Evolutionary conservation across 2,113 vertebrate genomes (phyloP), one percentile per base, ranked within the genome.

Genomic region (Electrona antarctica): DNA sequence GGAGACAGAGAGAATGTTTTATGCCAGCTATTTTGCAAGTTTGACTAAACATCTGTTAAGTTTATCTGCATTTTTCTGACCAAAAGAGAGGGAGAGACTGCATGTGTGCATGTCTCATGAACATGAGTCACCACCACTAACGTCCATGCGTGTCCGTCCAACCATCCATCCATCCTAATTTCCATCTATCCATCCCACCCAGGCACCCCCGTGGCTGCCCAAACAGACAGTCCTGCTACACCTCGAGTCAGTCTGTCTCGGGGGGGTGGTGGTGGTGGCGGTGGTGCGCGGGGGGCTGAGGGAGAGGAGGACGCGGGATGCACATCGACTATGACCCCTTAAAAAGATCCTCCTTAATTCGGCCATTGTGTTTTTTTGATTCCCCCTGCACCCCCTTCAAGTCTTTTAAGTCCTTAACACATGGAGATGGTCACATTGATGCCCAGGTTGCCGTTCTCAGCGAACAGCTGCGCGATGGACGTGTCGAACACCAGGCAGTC

Each of bases 381-480:
- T 41, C 33, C 59, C 58, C 45, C 70, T 65, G 54, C 65, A 51
- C 54, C 45, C 58, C 51, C 3, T 8, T 41, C 51, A 2, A 47
- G 51, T 56, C 45, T 13, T 15, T 41, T 8, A 45, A 87, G 87
- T 69, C 91, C 91, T 96, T 94, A 99, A 91, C 98, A 99, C 98
- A 99, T 99, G 80, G 97, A 99, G 94, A 99, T 99, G 90, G 98
- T 99, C 90, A 99, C 98, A 21, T 99, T 99, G 90, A 99, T 99
- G 87, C 98, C 97, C 94, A 99, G 94, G 89, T 99, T 99, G 81
- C 98, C 98, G 55, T 99, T 99, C 90, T 99, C 97, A 48, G 98
- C 98, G 77, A 99, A 99, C 68, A 99, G 96, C 94, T 99, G 98
- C 88, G 97, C 97, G 73, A 99, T 99, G 94, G 97, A 98, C 90